Conservation (phyloP, 1,140 invertebrate species). For the Polypedilum pembai region DNA sequence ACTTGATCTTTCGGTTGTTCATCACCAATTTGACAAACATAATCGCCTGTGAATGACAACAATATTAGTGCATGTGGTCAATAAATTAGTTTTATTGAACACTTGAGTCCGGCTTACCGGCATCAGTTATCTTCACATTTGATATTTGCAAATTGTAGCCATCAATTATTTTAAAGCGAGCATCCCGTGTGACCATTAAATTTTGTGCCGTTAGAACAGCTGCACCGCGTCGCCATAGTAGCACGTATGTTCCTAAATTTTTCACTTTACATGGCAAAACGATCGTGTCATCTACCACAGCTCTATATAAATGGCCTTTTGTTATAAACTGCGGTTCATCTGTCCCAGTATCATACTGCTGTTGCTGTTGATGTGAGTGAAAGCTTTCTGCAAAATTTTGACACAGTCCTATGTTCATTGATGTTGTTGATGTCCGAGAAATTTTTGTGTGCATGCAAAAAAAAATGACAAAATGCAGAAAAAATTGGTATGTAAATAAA, state of each 20-base stretch:
- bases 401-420: slow-evolving; percentile 10
- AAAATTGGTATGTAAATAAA: background rate
- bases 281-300: slow-evolving; percentile 65
- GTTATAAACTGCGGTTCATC: slow-evolving; percentile 57
- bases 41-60: slow-evolving; percentile 38
- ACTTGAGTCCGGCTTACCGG: background rate
- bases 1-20: slow-evolving; percentile 48
- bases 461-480: no score
- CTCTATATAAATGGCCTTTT: slow-evolving; percentile 61
- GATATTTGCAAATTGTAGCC: slow-evolving; percentile 54
- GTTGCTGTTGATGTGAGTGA: slow-evolving; percentile 29
- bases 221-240: slow-evolving; percentile 52
- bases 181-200: slow-evolving; percentile 53
- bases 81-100: no score
- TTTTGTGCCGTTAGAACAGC: slow-evolving; percentile 53
- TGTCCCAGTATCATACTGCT: slow-evolving; percentile 38
- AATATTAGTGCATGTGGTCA: no score
- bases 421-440: background rate
- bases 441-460: no score
- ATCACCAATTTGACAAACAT: slow-evolving; percentile 54
- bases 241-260: slow-evolving; percentile 54
- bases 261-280: slow-evolving; percentile 68
- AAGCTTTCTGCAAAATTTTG: slow-evolving; percentile 21
- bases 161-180: slow-evolving; percentile 50
- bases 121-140: slow-evolving; percentile 39